Evolutionary conservation across 2,888 invertebrate species (phyloP).

Genomic region (Callosobruchus maculatus): DNA sequence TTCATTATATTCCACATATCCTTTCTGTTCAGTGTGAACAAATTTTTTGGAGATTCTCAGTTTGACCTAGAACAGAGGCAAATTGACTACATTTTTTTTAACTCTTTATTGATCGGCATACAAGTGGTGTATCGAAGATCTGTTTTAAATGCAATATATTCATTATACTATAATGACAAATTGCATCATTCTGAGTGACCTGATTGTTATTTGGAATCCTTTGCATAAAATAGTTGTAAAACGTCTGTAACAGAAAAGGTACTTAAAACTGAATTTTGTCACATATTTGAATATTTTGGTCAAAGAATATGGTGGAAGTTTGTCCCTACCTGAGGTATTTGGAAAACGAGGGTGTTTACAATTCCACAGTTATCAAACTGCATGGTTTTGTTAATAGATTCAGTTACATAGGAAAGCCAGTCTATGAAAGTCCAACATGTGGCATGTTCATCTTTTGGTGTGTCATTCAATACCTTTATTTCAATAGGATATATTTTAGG

Average conservation of each 20-base stretch:
- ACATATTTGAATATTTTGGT: too few species aligned
- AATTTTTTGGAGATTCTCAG: slow-evolving; percentile 63
- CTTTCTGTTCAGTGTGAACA: slow-evolving; percentile 59
- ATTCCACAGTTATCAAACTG: slow-evolving; percentile 65
- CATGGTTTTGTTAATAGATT: slow-evolving; percentile 72
- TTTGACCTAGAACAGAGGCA: slow-evolving; percentile 51
- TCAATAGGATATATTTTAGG: slow-evolving; percentile 38
- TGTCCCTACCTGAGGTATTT: slow-evolving; percentile 61
- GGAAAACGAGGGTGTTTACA: slow-evolving; percentile 65
- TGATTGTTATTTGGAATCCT: slow-evolving; percentile 61
- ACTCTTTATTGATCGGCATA: slow-evolving; percentile 31
- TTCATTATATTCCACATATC: slow-evolving; percentile 46
- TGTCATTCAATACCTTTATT: slow-evolving; percentile 35
- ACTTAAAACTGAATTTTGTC: too few species aligned
- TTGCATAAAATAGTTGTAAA: slow-evolving; percentile 70
- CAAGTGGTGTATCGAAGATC: slow-evolving; percentile 67
- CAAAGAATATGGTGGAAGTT: too few species aligned
- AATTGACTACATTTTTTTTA: background rate
- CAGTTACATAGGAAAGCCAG: slow-evolving; percentile 75
- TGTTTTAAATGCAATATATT: slow-evolving; percentile 68
- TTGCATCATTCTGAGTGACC: slow-evolving; percentile 62
- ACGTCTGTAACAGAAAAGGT: slow-evolving; percentile 48
- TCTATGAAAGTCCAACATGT: slow-evolving; percentile 55
- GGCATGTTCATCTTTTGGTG: slow-evolving; percentile 16
- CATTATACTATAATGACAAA: slow-evolving; percentile 60